Evolutionary conservation across 2,113 vertebrate species (phyloP).

Genomic region (Microtus montanus): DNA sequence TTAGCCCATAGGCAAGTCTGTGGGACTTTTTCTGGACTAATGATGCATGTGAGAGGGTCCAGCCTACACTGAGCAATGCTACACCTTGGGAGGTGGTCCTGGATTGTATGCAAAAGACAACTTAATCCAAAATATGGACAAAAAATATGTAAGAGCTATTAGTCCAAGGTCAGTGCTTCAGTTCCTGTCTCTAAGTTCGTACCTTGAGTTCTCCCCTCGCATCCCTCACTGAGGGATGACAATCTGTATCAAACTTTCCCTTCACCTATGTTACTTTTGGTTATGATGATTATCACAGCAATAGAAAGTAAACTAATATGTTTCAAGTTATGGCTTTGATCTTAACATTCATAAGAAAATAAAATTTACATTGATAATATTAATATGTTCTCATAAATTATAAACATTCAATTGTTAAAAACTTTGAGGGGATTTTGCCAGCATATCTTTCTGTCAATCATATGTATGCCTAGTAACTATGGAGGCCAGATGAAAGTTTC

Average conservation of each 20-base stretch:
- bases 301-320: background rate
- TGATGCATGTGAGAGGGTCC: background rate
- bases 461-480: background rate
- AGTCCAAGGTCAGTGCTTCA: background rate
- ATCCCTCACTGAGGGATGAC: background rate
- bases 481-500: background rate
- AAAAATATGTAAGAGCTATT: background rate
- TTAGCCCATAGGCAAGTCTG: background rate
- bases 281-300: background rate
- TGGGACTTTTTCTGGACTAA: background rate
- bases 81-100: background rate
- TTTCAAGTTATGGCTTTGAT: background rate
- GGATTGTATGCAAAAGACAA: background rate
- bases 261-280: background rate
- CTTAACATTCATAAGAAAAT: background rate
- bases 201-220: background rate
- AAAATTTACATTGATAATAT: background rate
- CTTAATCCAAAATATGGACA: background rate
- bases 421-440: background rate
- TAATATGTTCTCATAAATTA: background rate
- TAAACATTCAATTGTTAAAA: background rate
- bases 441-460: background rate
- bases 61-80: too few relatives aligned
- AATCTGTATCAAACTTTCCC: background rate
- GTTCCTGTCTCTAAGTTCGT: background rate